phyloP scores from a whole-genome alignment of 2,113 vertebrate species.

The Phainopepla nitens region DNA sequence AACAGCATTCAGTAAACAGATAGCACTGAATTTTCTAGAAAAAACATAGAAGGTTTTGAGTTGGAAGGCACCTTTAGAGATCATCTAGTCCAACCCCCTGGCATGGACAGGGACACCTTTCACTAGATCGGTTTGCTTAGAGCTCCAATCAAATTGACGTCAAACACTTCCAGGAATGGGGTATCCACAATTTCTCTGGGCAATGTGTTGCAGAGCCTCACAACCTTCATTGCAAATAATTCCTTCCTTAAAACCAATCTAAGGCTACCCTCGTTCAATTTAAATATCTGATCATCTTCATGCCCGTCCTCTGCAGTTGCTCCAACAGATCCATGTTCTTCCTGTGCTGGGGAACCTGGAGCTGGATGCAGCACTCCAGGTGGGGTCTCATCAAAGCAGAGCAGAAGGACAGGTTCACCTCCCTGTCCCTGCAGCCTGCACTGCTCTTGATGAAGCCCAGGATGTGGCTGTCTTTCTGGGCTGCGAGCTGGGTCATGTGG shows the following conservation, averaged over 20 bases:
- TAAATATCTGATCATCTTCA: background rate
- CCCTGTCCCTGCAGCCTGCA: fast-evolving
- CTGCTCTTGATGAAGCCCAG: background rate
- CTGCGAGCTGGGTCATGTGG: fast-evolving
- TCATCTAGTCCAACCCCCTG: background rate
- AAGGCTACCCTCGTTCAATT: background rate
- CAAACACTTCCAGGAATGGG: background rate
- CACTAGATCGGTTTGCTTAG: background rate
- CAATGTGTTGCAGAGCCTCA: background rate
- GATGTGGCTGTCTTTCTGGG: background rate
- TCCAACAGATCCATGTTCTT: background rate
- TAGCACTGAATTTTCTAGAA: background rate
- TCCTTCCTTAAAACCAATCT: background rate
- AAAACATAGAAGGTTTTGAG: background rate
- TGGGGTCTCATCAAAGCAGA: background rate
- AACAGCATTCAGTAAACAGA: background rate
- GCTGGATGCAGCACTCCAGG: fast-evolving
- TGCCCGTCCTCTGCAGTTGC: fast-evolving
- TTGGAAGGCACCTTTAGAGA: background rate
- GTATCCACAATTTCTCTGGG: background rate
- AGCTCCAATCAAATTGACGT: background rate
- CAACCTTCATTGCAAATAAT: background rate
- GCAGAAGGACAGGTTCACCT: background rate
- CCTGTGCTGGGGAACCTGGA: background rate
- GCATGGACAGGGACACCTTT: background rate